Conservation (phyloP, 2,888 invertebrate species). For the Bursaphelenchus okinawaensis region DNA sequence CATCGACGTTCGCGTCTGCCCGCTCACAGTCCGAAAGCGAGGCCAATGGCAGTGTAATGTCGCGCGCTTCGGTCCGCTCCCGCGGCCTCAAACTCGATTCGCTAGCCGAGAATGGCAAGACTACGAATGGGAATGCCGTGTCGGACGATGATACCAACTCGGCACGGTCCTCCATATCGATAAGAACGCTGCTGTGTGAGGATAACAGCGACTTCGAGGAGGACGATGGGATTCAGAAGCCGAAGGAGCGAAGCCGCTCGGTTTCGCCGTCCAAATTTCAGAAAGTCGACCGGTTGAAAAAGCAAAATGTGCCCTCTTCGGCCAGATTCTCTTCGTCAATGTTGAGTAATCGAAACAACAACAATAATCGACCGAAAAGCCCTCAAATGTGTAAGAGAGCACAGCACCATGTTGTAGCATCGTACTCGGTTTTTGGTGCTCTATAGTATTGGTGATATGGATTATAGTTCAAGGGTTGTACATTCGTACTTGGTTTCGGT, state of each 20-base stretch:
- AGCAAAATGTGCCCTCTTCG: background rate
- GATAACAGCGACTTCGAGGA: background rate
- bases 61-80: background rate
- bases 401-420: no score
- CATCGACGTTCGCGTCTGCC: background rate
- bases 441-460: background rate
- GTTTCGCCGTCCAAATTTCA: background rate
- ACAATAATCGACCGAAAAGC: constrained; percentile 17
- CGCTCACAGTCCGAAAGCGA: no score
- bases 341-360: constrained; percentile 7
- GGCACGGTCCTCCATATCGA: background rate
- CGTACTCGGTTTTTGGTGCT: no score
- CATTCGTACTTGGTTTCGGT: background rate
- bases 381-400: constrained; percentile 26
- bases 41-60: background rate
- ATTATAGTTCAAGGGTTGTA: background rate
- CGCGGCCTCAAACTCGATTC: background rate
- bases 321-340: background rate
- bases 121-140: background rate
- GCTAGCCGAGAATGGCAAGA: background rate
- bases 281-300: background rate
- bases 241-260: background rate
- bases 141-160: background rate
- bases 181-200: background rate
- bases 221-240: background rate